Evolutionary conservation across 1,140 invertebrate genomes (phyloP), one percentile per base, ranked within the genome.

Genomic region (Brachionus rubens): DNA sequence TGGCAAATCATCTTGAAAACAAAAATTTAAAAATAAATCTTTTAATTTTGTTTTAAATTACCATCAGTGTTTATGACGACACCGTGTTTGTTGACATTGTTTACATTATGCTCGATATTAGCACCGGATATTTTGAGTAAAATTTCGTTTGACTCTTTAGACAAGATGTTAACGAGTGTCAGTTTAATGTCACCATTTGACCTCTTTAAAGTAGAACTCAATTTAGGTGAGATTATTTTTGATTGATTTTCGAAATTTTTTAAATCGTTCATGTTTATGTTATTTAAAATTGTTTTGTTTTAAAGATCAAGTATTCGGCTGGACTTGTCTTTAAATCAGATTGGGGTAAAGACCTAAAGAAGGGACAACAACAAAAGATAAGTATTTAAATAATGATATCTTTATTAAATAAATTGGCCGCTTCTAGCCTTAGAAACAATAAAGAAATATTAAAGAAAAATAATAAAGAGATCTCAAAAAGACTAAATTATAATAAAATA

Each of bases 71-170:
- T 54, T 30, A 72, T 72, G 21, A 72, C 68, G n/a, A 72, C 68
- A 12, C 68, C 68, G n/a, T 72, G 68, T 24, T 72, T 72, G 24
- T 72, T 72, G 26, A 72, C 50, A 54, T 72, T 48, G 19, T 48
- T 72, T 19, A 19, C 21, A 54, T 72, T 72, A 41, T 72, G 68
- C 30, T 72, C 50, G 33, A 72, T 54, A 54, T 72, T 50, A 40
- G 68, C 46, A 19, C 68, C 68, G 10, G 68, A 48, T 33, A 52
- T 48, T 4, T 54, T 72, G 0, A 50, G 10, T 40, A 72, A 40
- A 30, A 36, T 50, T 4, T 72, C 68, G 16, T 16, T 50, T 6
- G 68, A 72, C 19, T 50, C 33, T 21, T 72, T 72, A n/a, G n/a
- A 10, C 12, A 72, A 41, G 9, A 72, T 48, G 12, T 72, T 72